These are phyloP conservation scores for Phocides pigmalion DNA, from an alignment of 1,140 invertebrate species.

Conservation along the genomic window DNA sequence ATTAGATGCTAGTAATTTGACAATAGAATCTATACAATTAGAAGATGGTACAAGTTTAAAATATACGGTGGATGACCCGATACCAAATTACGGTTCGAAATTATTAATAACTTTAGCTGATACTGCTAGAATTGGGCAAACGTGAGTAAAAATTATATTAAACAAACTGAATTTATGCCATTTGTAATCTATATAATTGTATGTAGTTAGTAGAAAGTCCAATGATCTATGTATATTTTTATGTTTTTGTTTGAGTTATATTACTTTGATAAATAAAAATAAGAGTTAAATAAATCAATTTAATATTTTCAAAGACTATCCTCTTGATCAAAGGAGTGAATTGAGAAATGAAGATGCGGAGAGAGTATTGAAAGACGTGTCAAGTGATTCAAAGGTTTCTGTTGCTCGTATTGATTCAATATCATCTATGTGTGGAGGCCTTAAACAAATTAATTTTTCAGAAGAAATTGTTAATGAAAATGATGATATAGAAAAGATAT, in stretches of 20 bases:
- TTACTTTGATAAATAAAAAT: background rate
- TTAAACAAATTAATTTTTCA: slow-evolving; percentile 20
- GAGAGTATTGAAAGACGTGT: background rate
- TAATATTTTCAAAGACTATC: slow-evolving; percentile 25
- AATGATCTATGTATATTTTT: too few species aligned
- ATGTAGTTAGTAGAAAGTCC: too few species aligned
- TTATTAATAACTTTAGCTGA: slow-evolving; percentile 88
- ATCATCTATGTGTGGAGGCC: background rate
- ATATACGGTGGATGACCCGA: slow-evolving; percentile 86
- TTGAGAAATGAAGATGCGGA: slow-evolving; percentile 4
- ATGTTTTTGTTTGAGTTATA: too few species aligned
- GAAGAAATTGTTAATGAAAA: background rate
- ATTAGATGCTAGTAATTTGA: slow-evolving; percentile 90
- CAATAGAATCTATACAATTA: slow-evolving; percentile 84
- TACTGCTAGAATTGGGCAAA: slow-evolving; percentile 68
- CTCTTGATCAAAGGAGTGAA: slow-evolving; percentile 28
- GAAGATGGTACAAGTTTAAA: slow-evolving; percentile 85
- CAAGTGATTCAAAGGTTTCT: slow-evolving; percentile 6
- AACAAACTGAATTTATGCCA: background rate
- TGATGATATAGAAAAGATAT: slow-evolving; percentile 9
- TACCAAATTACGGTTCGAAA: slow-evolving; percentile 90
- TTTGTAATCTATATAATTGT: too few species aligned
- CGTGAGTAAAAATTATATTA: slow-evolving; percentile 48
- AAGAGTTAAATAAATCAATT: slow-evolving; percentile 12
- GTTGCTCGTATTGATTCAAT: background rate